These are phyloP conservation scores for Pempheris klunzingeri DNA, from an alignment of 2,797 vertebrate species.

Conservation along the genomic window DNA sequence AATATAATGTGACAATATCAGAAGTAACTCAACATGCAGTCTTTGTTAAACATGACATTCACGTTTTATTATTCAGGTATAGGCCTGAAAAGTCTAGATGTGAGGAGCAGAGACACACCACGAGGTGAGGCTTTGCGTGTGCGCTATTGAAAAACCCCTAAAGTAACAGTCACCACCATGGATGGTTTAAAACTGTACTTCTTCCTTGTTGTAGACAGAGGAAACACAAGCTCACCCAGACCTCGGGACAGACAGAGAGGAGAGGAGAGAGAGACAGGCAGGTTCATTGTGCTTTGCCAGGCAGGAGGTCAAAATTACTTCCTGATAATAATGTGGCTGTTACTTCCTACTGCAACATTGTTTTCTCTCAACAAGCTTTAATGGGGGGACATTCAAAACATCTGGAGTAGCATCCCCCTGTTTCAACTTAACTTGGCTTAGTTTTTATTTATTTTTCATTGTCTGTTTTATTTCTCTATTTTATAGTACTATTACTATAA, in stretches of 20 bases:
- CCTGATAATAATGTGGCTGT: conserved; percentile 1
- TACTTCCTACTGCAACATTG: neutral
- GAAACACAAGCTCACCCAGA: conserved; percentile 67
- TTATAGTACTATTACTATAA: too few species aligned
- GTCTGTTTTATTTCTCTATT: neutral
- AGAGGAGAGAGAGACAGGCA: conserved; percentile 72
- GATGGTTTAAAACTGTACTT: neutral
- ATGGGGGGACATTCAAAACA: too few species aligned
- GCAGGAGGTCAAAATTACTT: neutral
- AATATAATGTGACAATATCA: neutral
- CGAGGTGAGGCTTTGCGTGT: conserved; percentile 58
- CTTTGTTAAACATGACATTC: neutral
- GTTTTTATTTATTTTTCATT: neutral
- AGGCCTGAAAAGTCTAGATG: conserved; percentile 63
- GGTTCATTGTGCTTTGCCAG: conserved; percentile 14
- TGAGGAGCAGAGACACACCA: conserved; percentile 78
- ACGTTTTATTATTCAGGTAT: conserved; percentile 40
- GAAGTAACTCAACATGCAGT: neutral
- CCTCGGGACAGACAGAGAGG: conserved; percentile 55
- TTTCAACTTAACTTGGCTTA: neutral
- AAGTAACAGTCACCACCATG: neutral
- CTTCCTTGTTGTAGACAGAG: conserved; percentile 55
- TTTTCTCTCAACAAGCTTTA: too few species aligned
- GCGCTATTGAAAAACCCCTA: neutral
- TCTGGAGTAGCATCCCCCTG: too few species aligned